A percentile compares a stretch with the other conserved stretches of the same genome.
These are phyloP conservation scores for Indri indri DNA, from an alignment of 2,113 vertebrate species.

Conservation along the genomic window DNA sequence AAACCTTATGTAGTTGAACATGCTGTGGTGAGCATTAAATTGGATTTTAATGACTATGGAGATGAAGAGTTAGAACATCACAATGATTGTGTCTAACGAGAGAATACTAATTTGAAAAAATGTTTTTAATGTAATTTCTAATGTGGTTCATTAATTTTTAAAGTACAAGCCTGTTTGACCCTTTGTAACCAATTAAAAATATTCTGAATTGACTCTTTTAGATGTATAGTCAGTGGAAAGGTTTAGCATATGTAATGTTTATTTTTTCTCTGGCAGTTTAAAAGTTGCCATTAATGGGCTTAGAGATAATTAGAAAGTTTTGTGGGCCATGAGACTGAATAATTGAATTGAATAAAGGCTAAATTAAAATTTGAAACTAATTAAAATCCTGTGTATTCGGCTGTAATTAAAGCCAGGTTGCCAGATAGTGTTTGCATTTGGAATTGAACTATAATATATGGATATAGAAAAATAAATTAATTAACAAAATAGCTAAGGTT, in stretches of 20 bases:
- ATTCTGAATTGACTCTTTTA: conserved; percentile 51
- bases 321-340: conserved; percentile 75
- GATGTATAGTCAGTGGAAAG: conserved; percentile 54
- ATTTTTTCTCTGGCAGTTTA: conserved; percentile 67
- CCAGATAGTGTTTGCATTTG: conserved; percentile 73
- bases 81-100: conserved; percentile 8
- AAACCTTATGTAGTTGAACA: background rate
- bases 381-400: conserved; percentile 74
- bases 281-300: conserved; percentile 78
- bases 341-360: conserved; percentile 82
- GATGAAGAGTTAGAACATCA: conserved; percentile 1
- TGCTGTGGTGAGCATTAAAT: background rate
- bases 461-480: conserved; percentile 58
- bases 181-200: conserved; percentile 43
- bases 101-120: conserved; percentile 47
- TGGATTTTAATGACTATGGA: background rate
- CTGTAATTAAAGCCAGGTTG: conserved; percentile 79
- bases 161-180: conserved; percentile 16
- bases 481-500: conserved; percentile 38
- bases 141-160: conserved; percentile 50
- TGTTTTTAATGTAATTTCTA: conserved; percentile 52
- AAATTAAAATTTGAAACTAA: conserved; percentile 83
- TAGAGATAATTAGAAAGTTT: conserved; percentile 83
- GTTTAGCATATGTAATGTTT: conserved; percentile 46
- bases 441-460: conserved; percentile 70